Percentiles rank a stretch among this genome's conserved stretches.
Conservation (phyloP, 2,797 vertebrate genomes). For the Esox masquinongy region DNA sequence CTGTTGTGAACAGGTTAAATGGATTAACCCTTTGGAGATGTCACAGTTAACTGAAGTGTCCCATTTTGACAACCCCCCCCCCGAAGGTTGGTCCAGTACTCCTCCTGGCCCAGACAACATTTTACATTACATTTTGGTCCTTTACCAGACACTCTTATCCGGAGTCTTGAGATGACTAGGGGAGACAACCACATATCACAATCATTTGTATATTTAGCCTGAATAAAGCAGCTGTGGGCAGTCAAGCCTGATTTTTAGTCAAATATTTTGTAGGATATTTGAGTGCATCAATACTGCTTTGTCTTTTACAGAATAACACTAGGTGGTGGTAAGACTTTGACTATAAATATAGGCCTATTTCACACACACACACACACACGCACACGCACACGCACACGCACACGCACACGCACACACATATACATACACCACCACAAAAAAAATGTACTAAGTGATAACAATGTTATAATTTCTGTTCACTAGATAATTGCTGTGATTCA, state of each 20-base stretch:
- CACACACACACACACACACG: neutral
- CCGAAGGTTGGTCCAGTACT: neutral
- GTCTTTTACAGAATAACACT: neutral
- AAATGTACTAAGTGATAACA: neutral
- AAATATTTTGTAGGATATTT: too few relatives aligned
- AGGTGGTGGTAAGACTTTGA: neutral
- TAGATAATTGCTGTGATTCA: neutral
- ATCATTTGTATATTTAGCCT: too few relatives aligned
- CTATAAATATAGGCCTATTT: neutral
- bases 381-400: too few relatives aligned
- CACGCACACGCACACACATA: too few relatives aligned
- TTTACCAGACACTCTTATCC: too few relatives aligned
- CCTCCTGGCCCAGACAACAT: too few relatives aligned
- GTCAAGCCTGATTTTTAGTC: too few relatives aligned
- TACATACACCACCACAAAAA: neutral
- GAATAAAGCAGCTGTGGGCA: too few relatives aligned
- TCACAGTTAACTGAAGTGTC: neutral
- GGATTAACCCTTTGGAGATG: slow-evolving; percentile 9
- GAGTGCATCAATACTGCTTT: neutral
- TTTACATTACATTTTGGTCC: too few relatives aligned
- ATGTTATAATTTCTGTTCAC: neutral
- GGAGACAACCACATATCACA: too few relatives aligned
- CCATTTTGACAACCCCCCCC: neutral
- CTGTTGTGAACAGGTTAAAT: neutral
- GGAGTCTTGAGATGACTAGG: too few relatives aligned